phyloP scores from a whole-genome alignment of 2,888 invertebrate genomes.

The Drosophila dives region DNA sequence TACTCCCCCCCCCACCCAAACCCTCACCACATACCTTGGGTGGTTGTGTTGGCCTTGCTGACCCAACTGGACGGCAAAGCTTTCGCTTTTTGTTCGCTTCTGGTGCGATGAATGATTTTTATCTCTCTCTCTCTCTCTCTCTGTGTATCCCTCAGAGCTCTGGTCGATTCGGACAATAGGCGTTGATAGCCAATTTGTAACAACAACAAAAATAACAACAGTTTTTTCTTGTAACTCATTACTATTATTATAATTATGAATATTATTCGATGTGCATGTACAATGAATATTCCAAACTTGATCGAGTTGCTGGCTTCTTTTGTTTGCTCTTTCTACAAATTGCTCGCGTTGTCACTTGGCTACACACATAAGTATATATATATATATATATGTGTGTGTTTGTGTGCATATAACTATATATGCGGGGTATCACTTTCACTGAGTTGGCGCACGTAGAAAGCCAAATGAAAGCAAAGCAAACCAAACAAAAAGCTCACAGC shows the following conservation, averaged over 20 bases:
- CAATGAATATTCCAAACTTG: conserved; percentile 42
- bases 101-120: conserved; percentile 24
- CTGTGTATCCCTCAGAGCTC: conserved; percentile 2
- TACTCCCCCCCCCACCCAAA: not conserved
- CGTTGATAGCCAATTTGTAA: conserved; percentile 73
- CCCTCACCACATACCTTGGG: not conserved
- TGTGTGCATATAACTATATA: conserved; percentile 24
- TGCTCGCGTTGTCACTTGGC: conserved; percentile 66
- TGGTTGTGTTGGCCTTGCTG: conserved; percentile 51
- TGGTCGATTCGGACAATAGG: conserved; percentile 38
- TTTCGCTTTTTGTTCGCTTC: conserved; percentile 49
- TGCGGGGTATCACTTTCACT: conserved; percentile 72
- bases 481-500: conserved; percentile 27
- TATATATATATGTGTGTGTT: not conserved
- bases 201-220: conserved; percentile 35
- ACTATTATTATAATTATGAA: conserved; percentile 57
- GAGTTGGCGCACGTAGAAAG: conserved; percentile 72
- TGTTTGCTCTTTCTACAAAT: conserved; percentile 61
- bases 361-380: conserved; percentile 22
- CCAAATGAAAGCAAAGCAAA: conserved; percentile 74
- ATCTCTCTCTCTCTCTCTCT: conserved; percentile 1
- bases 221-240: conserved; percentile 62
- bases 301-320: conserved; percentile 27
- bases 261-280: conserved; percentile 33
- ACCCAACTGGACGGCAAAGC: conserved; percentile 33